Conservation (phyloP, 2,888 invertebrate genomes). For the Aspidiotus rigidus region DNA sequence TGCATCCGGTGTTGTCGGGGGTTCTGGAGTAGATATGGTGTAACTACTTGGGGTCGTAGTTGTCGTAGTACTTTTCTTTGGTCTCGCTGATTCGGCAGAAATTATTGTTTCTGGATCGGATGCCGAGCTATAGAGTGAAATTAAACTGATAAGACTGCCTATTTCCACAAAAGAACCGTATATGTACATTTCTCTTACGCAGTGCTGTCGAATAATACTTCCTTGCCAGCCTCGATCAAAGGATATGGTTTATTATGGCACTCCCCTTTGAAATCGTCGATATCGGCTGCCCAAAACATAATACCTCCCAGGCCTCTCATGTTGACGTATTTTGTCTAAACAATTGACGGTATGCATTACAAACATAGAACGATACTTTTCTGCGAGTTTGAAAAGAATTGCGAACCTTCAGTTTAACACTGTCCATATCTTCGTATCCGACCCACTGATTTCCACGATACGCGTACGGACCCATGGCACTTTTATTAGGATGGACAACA, state of each 20-base stretch:
- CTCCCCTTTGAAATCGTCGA: slow-evolving; percentile 86
- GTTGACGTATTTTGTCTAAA: slow-evolving; percentile 69
- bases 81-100: neutral
- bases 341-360: no score
- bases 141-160: no score
- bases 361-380: neutral
- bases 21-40: slow-evolving; percentile 58
- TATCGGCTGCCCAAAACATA: slow-evolving; percentile 90
- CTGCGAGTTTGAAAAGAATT: neutral
- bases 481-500: slow-evolving; percentile 68
- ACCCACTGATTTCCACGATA: slow-evolving; percentile 85
- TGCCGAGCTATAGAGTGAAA: no score
- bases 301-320: slow-evolving; percentile 78
- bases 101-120: no score
- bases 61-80: slow-evolving; percentile 42
- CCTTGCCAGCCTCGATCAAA: slow-evolving; percentile 82
- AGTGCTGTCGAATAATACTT: slow-evolving; percentile 52
- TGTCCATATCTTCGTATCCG: slow-evolving; percentile 71
- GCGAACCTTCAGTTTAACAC: slow-evolving; percentile 44
- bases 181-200: slow-evolving; percentile 1
- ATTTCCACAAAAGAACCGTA: no score
- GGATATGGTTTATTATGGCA: slow-evolving; percentile 82
- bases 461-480: slow-evolving; percentile 83
- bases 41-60: slow-evolving; percentile 47
- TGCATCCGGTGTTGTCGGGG: slow-evolving; percentile 82